These are phyloP conservation scores for Spialia ferax DNA, from an alignment of 2,888 invertebrate genomes.

Conservation along the genomic window DNA sequence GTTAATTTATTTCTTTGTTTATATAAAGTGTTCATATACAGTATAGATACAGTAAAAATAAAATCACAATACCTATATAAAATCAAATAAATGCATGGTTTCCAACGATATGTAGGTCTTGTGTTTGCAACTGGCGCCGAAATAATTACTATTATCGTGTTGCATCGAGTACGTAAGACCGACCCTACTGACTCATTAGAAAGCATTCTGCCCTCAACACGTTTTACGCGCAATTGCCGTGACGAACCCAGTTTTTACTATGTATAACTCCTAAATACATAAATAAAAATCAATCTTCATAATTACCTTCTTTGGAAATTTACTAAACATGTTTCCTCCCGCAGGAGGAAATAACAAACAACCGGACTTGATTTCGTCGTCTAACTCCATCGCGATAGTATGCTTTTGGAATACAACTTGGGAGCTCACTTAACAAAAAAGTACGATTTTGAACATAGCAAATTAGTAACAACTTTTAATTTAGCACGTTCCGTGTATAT, in stretches of 20 bases:
- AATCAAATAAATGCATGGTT: too few relatives aligned
- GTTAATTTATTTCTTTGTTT: too few relatives aligned
- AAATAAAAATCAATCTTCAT: not conserved
- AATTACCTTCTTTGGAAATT: constrained; percentile 92
- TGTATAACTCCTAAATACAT: constrained; percentile 36
- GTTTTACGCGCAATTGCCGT: constrained; percentile 16
- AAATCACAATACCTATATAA: too few relatives aligned
- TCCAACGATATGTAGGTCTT: not conserved
- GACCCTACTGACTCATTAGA: constrained; percentile 49
- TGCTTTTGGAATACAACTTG: not conserved
- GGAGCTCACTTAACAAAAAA: constrained; percentile 2
- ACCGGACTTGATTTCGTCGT: constrained; percentile 91
- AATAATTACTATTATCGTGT: not conserved
- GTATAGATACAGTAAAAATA: too few relatives aligned
- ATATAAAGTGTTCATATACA: too few relatives aligned
- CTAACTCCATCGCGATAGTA: constrained; percentile 86
- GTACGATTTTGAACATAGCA: constrained; percentile 10
- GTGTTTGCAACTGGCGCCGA: not conserved
- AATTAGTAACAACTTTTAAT: constrained; percentile 12
- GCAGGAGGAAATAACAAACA: constrained; percentile 92
- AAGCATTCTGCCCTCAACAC: constrained; percentile 43
- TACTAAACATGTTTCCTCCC: constrained; percentile 88
- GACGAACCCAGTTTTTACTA: constrained; percentile 19
- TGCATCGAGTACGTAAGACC: constrained; percentile 13
- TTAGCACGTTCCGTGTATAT: constrained; percentile 3